These are phyloP conservation scores for Siderastrea siderea DNA, from an alignment of 92 coral and sea anemone genomes.

Conservation along the genomic window DNA sequence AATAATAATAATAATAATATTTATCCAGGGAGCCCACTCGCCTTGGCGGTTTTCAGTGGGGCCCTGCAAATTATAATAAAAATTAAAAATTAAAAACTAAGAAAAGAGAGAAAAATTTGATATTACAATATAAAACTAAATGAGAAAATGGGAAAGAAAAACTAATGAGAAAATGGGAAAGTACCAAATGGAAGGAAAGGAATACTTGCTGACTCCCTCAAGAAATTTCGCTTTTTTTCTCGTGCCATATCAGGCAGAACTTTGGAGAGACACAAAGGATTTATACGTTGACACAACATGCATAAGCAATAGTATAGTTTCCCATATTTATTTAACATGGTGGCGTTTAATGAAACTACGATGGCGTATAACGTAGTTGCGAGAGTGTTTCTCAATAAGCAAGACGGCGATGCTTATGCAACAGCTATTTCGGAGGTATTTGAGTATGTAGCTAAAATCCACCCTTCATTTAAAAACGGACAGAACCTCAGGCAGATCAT, in stretches of 20 bases:
- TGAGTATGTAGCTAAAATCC: slow-evolving; percentile 36
- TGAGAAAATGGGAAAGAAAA: too few species aligned
- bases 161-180: slow-evolving; percentile 43
- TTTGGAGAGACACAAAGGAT: slow-evolving; percentile 13
- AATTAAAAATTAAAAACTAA: too few species aligned
- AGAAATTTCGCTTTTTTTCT: slow-evolving; percentile 43
- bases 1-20: too few species aligned
- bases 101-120: too few species aligned
- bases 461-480: slow-evolving; percentile 51
- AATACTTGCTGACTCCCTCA: slow-evolving; percentile 26
- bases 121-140: too few species aligned
- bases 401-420: slow-evolving; percentile 74
- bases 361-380: slow-evolving; percentile 41
- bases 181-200: slow-evolving; percentile 51
- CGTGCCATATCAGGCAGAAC: slow-evolving; percentile 42
- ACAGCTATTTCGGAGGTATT: slow-evolving; percentile 61
- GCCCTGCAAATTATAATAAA: too few species aligned
- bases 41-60: too few species aligned
- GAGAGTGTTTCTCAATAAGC: slow-evolving; percentile 54
- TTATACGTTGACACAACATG: slow-evolving; percentile 46
- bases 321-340: slow-evolving; percentile 49
- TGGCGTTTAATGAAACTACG: slow-evolving; percentile 37
- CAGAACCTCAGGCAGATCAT: slow-evolving; percentile 55
- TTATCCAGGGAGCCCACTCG: too few species aligned
- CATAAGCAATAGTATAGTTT: slow-evolving; percentile 36